These are phyloP conservation scores for Hirtodrosophila trivittata DNA, from an alignment of 2,888 invertebrate genomes.

Conservation along the genomic window DNA sequence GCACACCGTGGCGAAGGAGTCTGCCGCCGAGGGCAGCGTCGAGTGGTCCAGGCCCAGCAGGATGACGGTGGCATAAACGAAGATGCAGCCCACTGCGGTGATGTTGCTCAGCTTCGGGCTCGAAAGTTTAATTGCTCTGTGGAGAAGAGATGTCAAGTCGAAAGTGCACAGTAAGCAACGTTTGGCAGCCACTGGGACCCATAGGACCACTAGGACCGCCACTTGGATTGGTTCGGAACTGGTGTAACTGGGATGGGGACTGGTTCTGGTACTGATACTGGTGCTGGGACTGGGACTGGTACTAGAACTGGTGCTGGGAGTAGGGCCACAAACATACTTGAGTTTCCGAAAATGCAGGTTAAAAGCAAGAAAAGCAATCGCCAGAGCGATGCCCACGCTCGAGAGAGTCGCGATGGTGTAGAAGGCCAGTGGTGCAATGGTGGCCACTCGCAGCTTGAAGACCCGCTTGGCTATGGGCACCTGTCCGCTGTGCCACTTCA, in stretches of 20 bases:
- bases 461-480: constrained; percentile 92
- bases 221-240: not conserved
- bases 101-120: constrained; percentile 96
- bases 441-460: constrained; percentile 89
- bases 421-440: constrained; percentile 91
- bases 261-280: not conserved
- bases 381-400: constrained; percentile 89
- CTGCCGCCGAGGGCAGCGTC: constrained; percentile 87
- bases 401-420: constrained; percentile 89
- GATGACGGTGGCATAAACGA: constrained; percentile 95
- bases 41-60: constrained; percentile 93
- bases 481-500: constrained; percentile 90
- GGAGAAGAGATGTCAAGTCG: constrained; percentile 32
- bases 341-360: constrained; percentile 92
- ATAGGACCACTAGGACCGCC: constrained; percentile 1
- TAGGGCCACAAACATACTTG: constrained; percentile 86
- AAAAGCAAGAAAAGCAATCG: constrained; percentile 90
- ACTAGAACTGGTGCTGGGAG: not conserved
- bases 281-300: not conserved
- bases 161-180: constrained; percentile 50
- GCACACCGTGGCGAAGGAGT: constrained; percentile 92
- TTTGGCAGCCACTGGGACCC: not conserved
- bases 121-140: constrained; percentile 94
- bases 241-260: not conserved
- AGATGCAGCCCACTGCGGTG: constrained; percentile 94